Conservation (phyloP, 1,140 invertebrate species). For the Pomacea maculata region DNA sequence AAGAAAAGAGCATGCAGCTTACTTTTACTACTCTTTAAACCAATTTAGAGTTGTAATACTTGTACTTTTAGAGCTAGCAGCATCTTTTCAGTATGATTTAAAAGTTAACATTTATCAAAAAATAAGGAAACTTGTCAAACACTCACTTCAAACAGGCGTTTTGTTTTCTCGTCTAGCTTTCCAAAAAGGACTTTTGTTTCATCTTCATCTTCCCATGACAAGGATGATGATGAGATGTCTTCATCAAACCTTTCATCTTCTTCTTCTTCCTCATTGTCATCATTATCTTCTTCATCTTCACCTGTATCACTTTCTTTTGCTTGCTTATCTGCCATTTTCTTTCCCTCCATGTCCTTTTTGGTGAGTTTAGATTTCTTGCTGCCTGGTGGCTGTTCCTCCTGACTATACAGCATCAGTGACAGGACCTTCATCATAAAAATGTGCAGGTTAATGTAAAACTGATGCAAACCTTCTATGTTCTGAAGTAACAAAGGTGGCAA, state of each 20-base stretch:
- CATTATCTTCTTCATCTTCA: slow-evolving; percentile 36
- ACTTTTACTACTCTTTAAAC: no score
- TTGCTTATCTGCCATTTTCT: slow-evolving; percentile 27
- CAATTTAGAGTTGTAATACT: no score
- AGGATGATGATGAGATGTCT: slow-evolving; percentile 24
- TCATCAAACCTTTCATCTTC: slow-evolving; percentile 32
- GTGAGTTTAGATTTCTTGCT: slow-evolving; percentile 34
- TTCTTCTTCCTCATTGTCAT: slow-evolving; percentile 34
- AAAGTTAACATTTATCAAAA: no score
- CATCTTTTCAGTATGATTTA: no score
- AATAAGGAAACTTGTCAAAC: background rate
- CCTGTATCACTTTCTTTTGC: slow-evolving; percentile 9
- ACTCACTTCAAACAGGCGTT: slow-evolving; percentile 51
- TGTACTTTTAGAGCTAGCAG: no score
- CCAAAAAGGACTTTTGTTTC: slow-evolving; percentile 37
- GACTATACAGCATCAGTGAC: slow-evolving; percentile 61
- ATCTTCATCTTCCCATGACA: slow-evolving; percentile 27
- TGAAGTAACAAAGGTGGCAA: no score
- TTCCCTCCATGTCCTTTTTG: slow-evolving; percentile 24
- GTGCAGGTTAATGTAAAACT: background rate
- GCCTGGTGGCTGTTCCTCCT: slow-evolving; percentile 41
- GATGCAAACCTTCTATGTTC: no score
- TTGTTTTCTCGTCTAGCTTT: slow-evolving; percentile 52
- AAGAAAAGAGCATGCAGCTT: no score
- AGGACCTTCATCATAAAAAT: slow-evolving; percentile 47